Base-by-base conservation (phyloP, 2,113 vertebrate genomes). In the Leptodactylus fuscus region DNA sequence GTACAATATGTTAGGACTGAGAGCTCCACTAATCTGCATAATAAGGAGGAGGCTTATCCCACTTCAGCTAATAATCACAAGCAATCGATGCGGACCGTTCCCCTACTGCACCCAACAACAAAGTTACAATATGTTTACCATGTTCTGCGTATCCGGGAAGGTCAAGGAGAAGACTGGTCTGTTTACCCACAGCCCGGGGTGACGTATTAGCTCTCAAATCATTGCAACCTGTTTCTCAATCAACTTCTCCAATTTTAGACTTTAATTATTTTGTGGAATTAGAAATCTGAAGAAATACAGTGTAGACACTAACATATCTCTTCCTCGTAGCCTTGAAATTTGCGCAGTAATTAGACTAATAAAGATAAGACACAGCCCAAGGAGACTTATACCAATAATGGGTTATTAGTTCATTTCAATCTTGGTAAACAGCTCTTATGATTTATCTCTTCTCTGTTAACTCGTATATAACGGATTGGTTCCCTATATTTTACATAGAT, bases 1-100 rank as follows among this genome's bases (percentile, higher is more conserved):
- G 97, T 96, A 98, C 97, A 98, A 98, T 97, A 99, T 99, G 97
- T 96, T 97, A 94, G 95, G 96, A 95, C 94, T 90, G 94, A 96
- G 96, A 98, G 97, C 96, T 96, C 94, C 93, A 94, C 96, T 99
- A 98, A 98, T 99, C 97, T 99, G 97, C 98, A 99, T 99, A 99
- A 98, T 98, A 98, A 98, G 96, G 95, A 98, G 96, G 95, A 96
- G 96, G 95, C 96, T 98, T 97, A 97, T 99, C 96, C 96, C 95
- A 97, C 96, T 96, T 96, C 95, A 96, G 96, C 96, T 99, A 97
- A 98, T 99, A 98, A 99, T 99, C 91, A 93, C 94, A 92, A 96
- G 95, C 96, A 96, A 98, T 98, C 94, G 93, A 98, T 97, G 96
- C 94, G 95, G 96, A 97, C 96, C 97, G 96, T 99, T 98, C 97